phyloP scores from a whole-genome alignment of 2,113 vertebrate genomes.

The Dryoscopus gambensis region DNA sequence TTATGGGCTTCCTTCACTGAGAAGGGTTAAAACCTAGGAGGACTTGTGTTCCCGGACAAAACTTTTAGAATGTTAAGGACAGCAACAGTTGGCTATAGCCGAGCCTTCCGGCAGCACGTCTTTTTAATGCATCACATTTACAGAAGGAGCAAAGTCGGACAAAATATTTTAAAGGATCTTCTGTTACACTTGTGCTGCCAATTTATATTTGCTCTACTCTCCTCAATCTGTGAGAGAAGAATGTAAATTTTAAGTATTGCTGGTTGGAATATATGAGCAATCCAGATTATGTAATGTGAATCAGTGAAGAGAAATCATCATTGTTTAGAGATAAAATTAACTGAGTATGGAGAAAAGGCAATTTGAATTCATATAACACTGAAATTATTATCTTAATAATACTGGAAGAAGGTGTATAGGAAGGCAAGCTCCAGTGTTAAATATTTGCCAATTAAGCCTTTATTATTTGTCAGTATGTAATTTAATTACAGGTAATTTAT shows the following conservation, averaged over 20 bases:
- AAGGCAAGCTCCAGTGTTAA: background rate
- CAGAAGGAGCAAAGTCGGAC: background rate
- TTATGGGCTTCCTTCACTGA: background rate
- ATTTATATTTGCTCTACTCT: background rate
- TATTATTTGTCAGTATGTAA: constrained; percentile 22
- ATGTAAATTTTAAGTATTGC: background rate
- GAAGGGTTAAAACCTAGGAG: background rate
- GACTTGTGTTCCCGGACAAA: background rate
- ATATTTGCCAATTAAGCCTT: background rate
- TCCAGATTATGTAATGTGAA: background rate
- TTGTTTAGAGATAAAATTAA: background rate
- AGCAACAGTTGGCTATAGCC: background rate
- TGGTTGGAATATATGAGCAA: background rate
- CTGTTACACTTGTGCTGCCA: background rate
- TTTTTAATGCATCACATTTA: background rate
- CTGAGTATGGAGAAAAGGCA: background rate
- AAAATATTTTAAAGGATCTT: background rate
- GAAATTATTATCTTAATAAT: background rate
- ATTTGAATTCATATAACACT: background rate
- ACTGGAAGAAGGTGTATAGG: background rate
- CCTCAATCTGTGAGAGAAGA: background rate
- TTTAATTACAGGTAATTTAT: constrained; percentile 39
- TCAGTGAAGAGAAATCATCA: background rate
- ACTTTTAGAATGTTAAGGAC: background rate
- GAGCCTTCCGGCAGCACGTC: background rate